A percentile compares a stretch with the other conserved stretches of the same genome.
These are phyloP conservation scores for Eutolmus rufibarbis DNA, from an alignment of 2,888 invertebrate genomes.

Conservation along the genomic window DNA sequence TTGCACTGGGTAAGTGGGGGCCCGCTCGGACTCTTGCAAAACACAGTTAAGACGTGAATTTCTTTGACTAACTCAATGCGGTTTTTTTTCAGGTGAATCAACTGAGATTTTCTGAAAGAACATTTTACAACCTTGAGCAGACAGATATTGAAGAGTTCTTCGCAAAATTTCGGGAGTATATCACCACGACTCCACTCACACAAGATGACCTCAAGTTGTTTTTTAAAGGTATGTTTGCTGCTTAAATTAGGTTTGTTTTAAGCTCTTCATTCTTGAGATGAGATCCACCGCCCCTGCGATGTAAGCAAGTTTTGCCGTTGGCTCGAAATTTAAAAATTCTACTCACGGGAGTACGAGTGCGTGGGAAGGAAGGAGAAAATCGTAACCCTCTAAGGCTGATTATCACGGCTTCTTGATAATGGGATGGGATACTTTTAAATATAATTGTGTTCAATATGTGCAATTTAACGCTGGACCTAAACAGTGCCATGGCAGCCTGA, in stretches of 20 bases:
- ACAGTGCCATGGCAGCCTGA: no score
- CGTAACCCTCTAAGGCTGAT: no score
- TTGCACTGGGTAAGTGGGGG: slow-evolving; percentile 37
- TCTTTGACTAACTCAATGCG: neutral
- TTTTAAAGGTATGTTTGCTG: slow-evolving; percentile 52
- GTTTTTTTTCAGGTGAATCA: slow-evolving; percentile 52
- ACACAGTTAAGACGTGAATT: neutral
- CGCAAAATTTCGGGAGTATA: slow-evolving; percentile 48
- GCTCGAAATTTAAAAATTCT: no score
- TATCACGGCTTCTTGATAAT: no score
- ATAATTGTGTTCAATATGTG: no score
- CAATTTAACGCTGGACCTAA: no score
- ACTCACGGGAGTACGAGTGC: no score
- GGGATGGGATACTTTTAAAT: no score
- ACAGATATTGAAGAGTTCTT: slow-evolving; percentile 58
- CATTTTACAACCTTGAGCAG: slow-evolving; percentile 55
- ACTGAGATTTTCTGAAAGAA: slow-evolving; percentile 53
- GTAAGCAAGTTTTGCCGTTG: neutral
- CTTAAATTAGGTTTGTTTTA: neutral
- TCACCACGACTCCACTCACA: slow-evolving; percentile 22
- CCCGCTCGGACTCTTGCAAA: neutral
- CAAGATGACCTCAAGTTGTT: slow-evolving; percentile 50
- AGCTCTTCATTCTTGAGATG: neutral
- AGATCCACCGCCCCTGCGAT: neutral
- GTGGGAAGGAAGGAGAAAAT: no score